phyloP scores from a whole-genome alignment of 2,888 invertebrate genomes.

The Sinotaia quadrata region DNA sequence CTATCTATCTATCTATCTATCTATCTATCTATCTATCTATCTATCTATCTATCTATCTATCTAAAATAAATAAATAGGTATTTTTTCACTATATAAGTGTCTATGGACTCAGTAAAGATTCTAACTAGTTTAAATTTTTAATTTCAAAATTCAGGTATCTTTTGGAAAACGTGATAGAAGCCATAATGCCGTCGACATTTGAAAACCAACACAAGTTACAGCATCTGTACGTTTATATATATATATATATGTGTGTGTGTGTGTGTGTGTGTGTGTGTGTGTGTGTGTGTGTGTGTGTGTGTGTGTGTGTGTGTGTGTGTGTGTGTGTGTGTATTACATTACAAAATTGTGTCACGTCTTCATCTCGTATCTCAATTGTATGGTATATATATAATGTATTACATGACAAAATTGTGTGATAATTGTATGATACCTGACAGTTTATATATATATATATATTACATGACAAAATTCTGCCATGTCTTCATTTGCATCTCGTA shows the following conservation, averaged over 20 bases:
- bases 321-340: too few relatives aligned
- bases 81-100: not conserved
- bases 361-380: too few relatives aligned
- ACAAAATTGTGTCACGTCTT: too few relatives aligned
- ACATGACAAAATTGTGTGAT: too few relatives aligned
- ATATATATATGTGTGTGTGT: not conserved
- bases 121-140: too few relatives aligned
- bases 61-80: not conserved
- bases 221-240: not conserved
- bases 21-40: constrained; percentile 1
- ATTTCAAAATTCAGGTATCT: constrained; percentile 39
- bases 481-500: too few relatives aligned
- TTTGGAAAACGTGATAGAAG: constrained; percentile 32
- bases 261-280: not conserved
- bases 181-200: constrained; percentile 29
- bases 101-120: too few relatives aligned
- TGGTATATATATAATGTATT: too few relatives aligned
- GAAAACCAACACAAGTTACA: not conserved
- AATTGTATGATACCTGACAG: too few relatives aligned
- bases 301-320: not conserved
- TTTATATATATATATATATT: too few relatives aligned
- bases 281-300: constrained; percentile 8
- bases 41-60: too few relatives aligned
- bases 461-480: too few relatives aligned
- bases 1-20: constrained; percentile 2